These are phyloP conservation scores for Bos indicus DNA, from an alignment of 2,113 vertebrate genomes.

Conservation along the genomic window DNA sequence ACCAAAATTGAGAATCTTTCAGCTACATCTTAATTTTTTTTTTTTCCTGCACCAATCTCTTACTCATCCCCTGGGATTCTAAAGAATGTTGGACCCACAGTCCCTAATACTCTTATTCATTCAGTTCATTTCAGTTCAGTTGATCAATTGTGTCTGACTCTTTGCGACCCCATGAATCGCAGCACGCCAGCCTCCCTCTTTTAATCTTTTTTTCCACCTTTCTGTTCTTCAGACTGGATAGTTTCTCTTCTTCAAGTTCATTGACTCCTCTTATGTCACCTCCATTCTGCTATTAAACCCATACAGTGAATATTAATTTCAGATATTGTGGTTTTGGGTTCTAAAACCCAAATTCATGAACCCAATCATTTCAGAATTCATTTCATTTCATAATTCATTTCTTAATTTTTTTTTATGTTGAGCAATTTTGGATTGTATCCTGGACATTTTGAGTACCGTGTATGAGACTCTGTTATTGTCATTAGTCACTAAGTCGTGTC, in stretches of 20 bases:
- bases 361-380: no score
- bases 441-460: not conserved
- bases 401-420: not conserved
- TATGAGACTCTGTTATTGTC: not conserved
- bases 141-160: no score
- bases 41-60: not conserved
- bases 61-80: not conserved
- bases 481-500: not conserved
- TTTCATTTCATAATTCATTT: not conserved
- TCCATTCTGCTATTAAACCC: not conserved
- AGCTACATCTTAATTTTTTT: not conserved
- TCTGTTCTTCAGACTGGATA: not conserved
- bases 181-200: not conserved
- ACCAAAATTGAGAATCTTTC: not conserved
- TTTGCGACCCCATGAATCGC: no score
- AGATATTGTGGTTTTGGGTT: not conserved
- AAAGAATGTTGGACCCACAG: not conserved
- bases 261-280: not conserved
- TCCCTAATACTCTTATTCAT: not conserved
- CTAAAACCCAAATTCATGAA: not conserved
- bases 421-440: not conserved
- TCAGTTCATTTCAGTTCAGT: no score
- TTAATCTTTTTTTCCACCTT: not conserved
- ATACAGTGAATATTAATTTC: conserved; percentile 16
- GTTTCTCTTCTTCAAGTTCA: not conserved